A percentile compares a stretch with the other conserved stretches of the same genome.
Evolutionary conservation across 2,113 vertebrate genomes (phyloP).

Genomic region (Forbesichthys agassizii): DNA sequence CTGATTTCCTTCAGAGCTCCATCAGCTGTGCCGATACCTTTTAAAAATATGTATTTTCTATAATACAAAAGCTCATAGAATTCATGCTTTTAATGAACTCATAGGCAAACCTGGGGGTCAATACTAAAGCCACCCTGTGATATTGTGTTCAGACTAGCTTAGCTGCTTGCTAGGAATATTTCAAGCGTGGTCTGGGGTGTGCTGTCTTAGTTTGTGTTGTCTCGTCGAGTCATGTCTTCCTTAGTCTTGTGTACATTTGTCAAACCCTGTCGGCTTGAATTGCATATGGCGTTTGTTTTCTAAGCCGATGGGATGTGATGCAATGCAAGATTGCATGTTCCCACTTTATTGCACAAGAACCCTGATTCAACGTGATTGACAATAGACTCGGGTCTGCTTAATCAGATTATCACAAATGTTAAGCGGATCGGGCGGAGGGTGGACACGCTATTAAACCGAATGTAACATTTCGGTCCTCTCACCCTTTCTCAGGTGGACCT

Average conservation of each 20-base stretch:
- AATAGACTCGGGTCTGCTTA: background rate
- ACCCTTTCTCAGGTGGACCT: slow-evolving; percentile 76
- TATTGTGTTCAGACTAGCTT: too few relatives aligned
- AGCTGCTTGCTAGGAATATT: too few relatives aligned
- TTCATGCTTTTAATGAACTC: too few relatives aligned
- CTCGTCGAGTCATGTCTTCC: too few relatives aligned
- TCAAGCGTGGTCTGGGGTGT: too few relatives aligned
- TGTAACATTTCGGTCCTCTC: background rate
- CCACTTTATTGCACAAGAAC: background rate
- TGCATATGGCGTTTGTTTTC: slow-evolving; percentile 36
- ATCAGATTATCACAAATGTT: background rate
- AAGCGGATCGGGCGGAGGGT: background rate
- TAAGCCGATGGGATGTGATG: slow-evolving; percentile 35
- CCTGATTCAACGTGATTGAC: slow-evolving; percentile 2
- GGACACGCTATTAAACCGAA: background rate
- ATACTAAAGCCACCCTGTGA: too few relatives aligned
- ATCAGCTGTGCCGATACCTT: too few relatives aligned
- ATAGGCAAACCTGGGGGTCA: too few relatives aligned
- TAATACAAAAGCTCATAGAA: too few relatives aligned
- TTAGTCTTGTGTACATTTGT: slow-evolving; percentile 4
- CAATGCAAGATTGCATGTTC: slow-evolving; percentile 38
- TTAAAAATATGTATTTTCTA: too few relatives aligned
- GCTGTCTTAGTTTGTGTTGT: too few relatives aligned
- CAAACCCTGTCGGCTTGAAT: background rate
- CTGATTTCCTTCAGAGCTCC: background rate